Conservation (phyloP, 2,888 invertebrate genomes). For the Thyatira batis region DNA sequence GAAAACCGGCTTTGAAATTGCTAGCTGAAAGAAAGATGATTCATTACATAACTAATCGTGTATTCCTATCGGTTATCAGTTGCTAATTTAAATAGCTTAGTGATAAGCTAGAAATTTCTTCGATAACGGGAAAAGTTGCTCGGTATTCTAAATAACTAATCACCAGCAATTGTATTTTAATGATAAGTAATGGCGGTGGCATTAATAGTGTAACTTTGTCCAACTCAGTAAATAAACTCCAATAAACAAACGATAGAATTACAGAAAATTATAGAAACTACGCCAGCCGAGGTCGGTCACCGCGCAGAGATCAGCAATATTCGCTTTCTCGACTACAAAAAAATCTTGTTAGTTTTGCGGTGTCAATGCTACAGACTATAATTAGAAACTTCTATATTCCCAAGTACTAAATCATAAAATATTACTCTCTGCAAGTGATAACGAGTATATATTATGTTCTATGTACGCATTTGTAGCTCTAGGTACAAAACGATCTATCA, state of each 20-base stretch:
- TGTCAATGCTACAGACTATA: background rate
- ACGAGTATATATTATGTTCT: background rate
- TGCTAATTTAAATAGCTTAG: background rate
- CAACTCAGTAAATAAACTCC: too few species aligned
- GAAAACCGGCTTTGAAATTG: background rate
- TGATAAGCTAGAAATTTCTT: background rate
- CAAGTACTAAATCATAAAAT: background rate
- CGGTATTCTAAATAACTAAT: too few species aligned
- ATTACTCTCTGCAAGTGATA: background rate
- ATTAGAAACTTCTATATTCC: background rate
- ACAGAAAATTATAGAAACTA: constrained; percentile 32
- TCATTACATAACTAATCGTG: background rate
- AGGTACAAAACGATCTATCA: background rate
- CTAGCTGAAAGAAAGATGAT: background rate
- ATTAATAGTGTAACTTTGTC: too few species aligned
- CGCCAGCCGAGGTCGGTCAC: constrained; percentile 38
- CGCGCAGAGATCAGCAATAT: constrained; percentile 42
- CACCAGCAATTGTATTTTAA: too few species aligned
- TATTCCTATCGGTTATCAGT: background rate
- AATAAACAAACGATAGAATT: background rate
- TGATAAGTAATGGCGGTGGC: too few species aligned
- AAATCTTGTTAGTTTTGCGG: constrained; percentile 45
- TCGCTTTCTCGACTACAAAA: constrained; percentile 57
- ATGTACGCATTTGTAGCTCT: background rate
- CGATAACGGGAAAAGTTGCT: background rate